A percentile compares a stretch with the other conserved stretches of the same genome.
These are phyloP conservation scores for Cyphomyrus plagiostoma DNA, from an alignment of 2,113 vertebrate genomes.

Conservation along the genomic window DNA sequence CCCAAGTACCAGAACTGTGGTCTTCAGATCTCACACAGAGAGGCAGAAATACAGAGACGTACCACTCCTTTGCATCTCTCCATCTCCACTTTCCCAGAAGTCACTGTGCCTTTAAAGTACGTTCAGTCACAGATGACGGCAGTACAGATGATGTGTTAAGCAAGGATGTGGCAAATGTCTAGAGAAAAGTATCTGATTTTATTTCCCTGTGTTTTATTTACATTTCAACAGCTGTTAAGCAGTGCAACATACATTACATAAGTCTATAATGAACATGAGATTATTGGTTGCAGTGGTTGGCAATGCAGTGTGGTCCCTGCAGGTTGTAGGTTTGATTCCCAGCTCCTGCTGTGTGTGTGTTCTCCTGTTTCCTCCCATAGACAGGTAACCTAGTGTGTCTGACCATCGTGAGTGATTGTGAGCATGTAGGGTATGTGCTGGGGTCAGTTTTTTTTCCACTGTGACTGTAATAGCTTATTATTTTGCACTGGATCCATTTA, in stretches of 20 bases:
- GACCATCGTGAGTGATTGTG: neutral
- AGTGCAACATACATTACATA: neutral
- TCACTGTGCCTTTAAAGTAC: neutral
- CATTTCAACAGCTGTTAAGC: neutral
- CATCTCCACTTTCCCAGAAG: constrained; percentile 6
- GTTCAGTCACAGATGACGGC: neutral
- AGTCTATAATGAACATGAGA: neutral
- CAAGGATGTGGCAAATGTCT: neutral
- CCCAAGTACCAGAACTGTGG: neutral
- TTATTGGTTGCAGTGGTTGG: neutral
- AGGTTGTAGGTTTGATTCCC: neutral
- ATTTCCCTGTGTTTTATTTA: neutral
- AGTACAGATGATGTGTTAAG: neutral
- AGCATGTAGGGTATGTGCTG: neutral
- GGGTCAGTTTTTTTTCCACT: neutral
- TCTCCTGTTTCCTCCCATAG: neutral
- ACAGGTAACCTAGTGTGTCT: neutral
- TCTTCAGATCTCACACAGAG: constrained; percentile 12
- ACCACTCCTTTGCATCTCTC: constrained; percentile 3
- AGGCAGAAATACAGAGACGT: neutral
- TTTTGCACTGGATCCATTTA: neutral
- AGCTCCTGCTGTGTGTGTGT: neutral
- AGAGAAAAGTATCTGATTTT: neutral
- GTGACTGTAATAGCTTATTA: neutral
- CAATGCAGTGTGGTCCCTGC: neutral